Conservation (phyloP, 2,113 vertebrate species). For the Tyrannus savana region DNA sequence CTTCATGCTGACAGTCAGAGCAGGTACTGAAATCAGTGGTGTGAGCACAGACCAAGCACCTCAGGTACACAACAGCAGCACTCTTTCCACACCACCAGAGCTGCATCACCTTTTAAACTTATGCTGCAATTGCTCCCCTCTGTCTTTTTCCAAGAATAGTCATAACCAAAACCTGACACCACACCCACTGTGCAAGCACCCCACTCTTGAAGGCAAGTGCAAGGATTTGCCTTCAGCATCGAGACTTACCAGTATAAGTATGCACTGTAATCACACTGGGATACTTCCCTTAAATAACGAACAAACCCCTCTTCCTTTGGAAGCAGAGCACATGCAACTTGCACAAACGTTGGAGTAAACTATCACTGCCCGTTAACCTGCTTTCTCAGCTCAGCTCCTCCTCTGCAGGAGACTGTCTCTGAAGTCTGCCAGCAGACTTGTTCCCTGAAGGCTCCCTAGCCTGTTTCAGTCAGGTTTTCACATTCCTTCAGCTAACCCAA, state of each 20-base stretch:
- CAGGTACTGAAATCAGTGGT: neutral
- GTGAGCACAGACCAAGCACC: rapidly evolving
- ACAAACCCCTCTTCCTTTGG: neutral
- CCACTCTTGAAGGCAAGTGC: neutral
- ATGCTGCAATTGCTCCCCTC: neutral
- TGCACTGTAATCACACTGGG: neutral
- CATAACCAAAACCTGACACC: rapidly evolving
- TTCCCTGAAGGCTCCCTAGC: neutral
- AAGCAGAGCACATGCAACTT: rapidly evolving
- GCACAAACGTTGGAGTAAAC: rapidly evolving
- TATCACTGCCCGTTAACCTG: neutral
- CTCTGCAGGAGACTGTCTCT: neutral
- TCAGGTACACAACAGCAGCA: rapidly evolving
- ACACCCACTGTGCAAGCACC: rapidly evolving
- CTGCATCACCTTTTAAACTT: neutral
- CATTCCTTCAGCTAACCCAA: neutral
- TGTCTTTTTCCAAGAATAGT: neutral
- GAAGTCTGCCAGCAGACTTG: neutral
- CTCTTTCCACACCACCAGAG: rapidly evolving
- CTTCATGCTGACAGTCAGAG: neutral
- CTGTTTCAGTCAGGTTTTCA: neutral
- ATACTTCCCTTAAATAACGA: neutral
- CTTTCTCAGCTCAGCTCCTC: neutral
- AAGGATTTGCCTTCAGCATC: neutral
- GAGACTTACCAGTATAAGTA: neutral